phyloP scores from a whole-genome alignment of 2,888 invertebrate species.

The Scaeva pyrastri region DNA sequence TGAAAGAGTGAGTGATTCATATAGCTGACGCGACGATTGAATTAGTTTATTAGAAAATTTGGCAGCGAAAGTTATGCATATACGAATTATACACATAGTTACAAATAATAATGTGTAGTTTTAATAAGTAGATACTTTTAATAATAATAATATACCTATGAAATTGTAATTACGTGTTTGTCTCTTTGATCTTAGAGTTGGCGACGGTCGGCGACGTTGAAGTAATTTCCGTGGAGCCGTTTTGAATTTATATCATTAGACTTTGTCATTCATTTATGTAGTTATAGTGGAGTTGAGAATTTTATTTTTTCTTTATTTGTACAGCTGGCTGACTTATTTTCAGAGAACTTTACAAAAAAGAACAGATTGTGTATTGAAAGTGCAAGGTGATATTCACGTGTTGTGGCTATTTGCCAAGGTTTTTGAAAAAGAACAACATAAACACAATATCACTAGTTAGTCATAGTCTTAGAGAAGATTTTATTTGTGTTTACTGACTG shows the following conservation, averaged over 20 bases:
- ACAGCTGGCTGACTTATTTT: slow-evolving; percentile 27
- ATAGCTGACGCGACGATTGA: slow-evolving; percentile 46
- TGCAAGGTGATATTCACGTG: slow-evolving; percentile 48
- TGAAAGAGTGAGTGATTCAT: slow-evolving; percentile 70
- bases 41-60: slow-evolving; percentile 58
- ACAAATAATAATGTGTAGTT: slow-evolving; percentile 5
- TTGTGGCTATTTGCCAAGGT: slow-evolving; percentile 48
- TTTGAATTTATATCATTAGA: slow-evolving; percentile 48
- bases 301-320: slow-evolving; percentile 11
- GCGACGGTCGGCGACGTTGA: slow-evolving; percentile 33
- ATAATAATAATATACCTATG: slow-evolving; percentile 9
- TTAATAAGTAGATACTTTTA: slow-evolving; percentile 14
- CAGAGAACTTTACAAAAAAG: slow-evolving; percentile 6
- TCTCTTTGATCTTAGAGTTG: slow-evolving; percentile 53
- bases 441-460: slow-evolving; percentile 16
- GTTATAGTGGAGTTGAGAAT: slow-evolving; percentile 5
- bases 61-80: slow-evolving; percentile 56
- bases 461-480: slow-evolving; percentile 18
- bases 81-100: slow-evolving; percentile 2
- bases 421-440: slow-evolving; percentile 33
- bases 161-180: slow-evolving; percentile 24
- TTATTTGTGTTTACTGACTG: slow-evolving; percentile 27
- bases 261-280: background rate
- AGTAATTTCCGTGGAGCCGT: slow-evolving; percentile 48
- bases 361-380: background rate